Conservation (phyloP, 2,797 vertebrate species). For the Bufotes viridis region DNA sequence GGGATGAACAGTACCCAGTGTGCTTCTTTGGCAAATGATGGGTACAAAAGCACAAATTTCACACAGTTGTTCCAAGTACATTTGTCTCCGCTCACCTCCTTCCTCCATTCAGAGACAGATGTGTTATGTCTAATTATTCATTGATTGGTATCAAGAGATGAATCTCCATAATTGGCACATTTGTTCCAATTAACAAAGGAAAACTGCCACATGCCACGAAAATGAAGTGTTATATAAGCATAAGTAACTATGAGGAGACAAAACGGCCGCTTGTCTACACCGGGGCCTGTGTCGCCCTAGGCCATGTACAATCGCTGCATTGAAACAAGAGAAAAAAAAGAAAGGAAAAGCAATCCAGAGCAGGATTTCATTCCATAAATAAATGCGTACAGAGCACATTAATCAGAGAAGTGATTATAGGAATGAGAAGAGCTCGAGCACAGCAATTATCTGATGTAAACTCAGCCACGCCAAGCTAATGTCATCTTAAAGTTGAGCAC, state of each 20-base stretch:
- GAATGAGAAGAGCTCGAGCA: constrained; percentile 83
- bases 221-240: constrained; percentile 70
- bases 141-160: constrained; percentile 89
- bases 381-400: constrained; percentile 73
- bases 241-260: constrained; percentile 62
- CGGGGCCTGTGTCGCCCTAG: constrained; percentile 42
- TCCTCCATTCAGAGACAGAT: constrained; percentile 74
- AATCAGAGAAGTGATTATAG: constrained; percentile 81
- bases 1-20: constrained; percentile 22
- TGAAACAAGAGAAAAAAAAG: neutral
- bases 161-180: constrained; percentile 91
- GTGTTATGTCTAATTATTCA: constrained; percentile 82
- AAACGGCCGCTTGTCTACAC: constrained; percentile 41
- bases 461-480: constrained; percentile 81
- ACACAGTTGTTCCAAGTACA: constrained; percentile 53
- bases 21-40: constrained; percentile 28
- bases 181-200: constrained; percentile 89
- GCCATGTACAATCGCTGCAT: constrained; percentile 60
- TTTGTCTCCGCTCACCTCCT: constrained; percentile 62
- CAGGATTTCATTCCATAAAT: constrained; percentile 66
- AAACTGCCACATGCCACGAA: constrained; percentile 87
- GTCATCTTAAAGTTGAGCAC: constrained; percentile 75
- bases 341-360: constrained; percentile 44
- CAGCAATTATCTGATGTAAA: constrained; percentile 85
- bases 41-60: constrained; percentile 38